Evolutionary conservation across 2,888 invertebrate genomes (phyloP), one percentile per base, ranked within the genome.

Genomic region (Phalangium opilio): DNA sequence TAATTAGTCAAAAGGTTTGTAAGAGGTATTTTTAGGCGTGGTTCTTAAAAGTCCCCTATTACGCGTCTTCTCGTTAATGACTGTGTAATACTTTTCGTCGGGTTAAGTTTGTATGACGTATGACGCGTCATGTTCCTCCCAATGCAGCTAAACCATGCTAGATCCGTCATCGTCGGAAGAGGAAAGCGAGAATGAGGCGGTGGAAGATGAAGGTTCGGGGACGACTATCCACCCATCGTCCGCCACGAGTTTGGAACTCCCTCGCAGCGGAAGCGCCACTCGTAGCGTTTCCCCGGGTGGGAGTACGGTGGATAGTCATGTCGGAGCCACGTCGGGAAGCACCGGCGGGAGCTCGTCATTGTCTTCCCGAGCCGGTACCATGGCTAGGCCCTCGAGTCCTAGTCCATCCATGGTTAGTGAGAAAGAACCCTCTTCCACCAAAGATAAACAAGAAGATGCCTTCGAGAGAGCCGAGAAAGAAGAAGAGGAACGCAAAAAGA

Each of bases 401-500:
- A 67, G 66, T 52, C 65, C 67, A 21, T 65, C 65, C n/a, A 59
- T 64, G 32, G 59, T 61, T 21, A 62, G 63, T 50, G 51, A 51
- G 35, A 50, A 54, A 43, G 51, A 48, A 19, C 27, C 27, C 27
- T 27, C 27, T 27, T 47, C 48, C 32, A 43, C 53, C 14, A 59
- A 58, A 41, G 60, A 62, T 48, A 45, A 55, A 41, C 59, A 58
- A 43, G 58, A 61, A 50, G 64, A 63, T 47, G 67, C 67, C 48
- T 58, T 61, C 77, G 91, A 90, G 62, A 86, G 85, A 64, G 87
- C 90, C 59, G 95, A 95, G 65, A 79, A 86, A 52, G 83, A 95
- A 64, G 95, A 98, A 68, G 95, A 95, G 64, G 91, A 95, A 61
- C 78, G 93, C 54, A 95, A 95, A 66, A 78, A 82, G 52, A 78